These are phyloP conservation scores for Drosophila equinoxialis DNA, from an alignment of 1,140 invertebrate genomes.

Conservation along the genomic window DNA sequence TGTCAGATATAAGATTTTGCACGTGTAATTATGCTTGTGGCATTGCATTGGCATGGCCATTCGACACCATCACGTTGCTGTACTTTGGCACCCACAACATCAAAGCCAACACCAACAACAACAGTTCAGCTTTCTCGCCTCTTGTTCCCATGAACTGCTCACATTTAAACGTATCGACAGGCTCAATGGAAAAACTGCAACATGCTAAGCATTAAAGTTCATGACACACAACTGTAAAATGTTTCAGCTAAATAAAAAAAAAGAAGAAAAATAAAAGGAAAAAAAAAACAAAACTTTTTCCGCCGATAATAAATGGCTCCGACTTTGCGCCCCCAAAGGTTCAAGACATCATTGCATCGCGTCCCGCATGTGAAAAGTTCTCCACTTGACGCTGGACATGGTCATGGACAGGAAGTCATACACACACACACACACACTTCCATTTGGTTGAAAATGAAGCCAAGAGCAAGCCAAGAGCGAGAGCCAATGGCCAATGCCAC, in stretches of 20 bases:
- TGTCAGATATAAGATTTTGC: slow-evolving; percentile 57
- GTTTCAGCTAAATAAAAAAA: slow-evolving; percentile 51
- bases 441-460: slow-evolving; percentile 55
- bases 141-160: slow-evolving; percentile 76
- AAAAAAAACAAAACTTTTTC: slow-evolving; percentile 67
- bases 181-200: slow-evolving; percentile 38
- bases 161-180: slow-evolving; percentile 73
- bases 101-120: slow-evolving; percentile 40
- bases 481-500: slow-evolving; percentile 71
- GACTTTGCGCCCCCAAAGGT: slow-evolving; percentile 78
- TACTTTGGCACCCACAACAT: slow-evolving; percentile 55
- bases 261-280: slow-evolving; percentile 1
- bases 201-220: slow-evolving; percentile 78
- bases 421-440: neutral
- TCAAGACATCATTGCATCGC: slow-evolving; percentile 54
- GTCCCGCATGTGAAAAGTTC: slow-evolving; percentile 76
- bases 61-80: slow-evolving; percentile 50
- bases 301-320: slow-evolving; percentile 74
- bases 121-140: slow-evolving; percentile 62
- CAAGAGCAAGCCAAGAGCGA: slow-evolving; percentile 57
- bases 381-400: slow-evolving; percentile 32
- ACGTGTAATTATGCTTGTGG: slow-evolving; percentile 54
- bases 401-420: slow-evolving; percentile 66
- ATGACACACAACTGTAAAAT: slow-evolving; percentile 80
- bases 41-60: slow-evolving; percentile 26